These are phyloP conservation scores for Halichondria panicea DNA, from an alignment of 37 sponge, comb jelly and placozoan genomes.

Conservation along the genomic window DNA sequence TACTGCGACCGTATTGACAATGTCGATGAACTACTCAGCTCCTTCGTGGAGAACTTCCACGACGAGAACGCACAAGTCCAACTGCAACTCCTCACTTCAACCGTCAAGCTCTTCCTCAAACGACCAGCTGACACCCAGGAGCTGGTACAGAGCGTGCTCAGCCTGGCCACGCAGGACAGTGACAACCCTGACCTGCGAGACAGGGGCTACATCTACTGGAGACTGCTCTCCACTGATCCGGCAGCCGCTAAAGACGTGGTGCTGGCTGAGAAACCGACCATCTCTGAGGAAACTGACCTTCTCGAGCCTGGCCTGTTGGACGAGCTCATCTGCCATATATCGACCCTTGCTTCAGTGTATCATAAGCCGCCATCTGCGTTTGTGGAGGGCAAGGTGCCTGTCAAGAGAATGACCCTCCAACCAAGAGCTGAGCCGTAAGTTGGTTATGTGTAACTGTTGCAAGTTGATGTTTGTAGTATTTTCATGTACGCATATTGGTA, in stretches of 20 bases:
- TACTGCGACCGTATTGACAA: constrained; percentile 97
- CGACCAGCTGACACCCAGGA: constrained; percentile 90
- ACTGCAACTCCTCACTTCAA: constrained; percentile 94
- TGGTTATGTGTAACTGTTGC: background rate
- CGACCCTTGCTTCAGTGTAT: constrained; percentile 97
- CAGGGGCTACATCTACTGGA: constrained; percentile 99
- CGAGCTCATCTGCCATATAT: constrained; percentile 95
- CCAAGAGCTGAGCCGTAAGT: constrained; percentile 79
- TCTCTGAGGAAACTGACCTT: constrained; percentile 97
- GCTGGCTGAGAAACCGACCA: constrained; percentile 96
- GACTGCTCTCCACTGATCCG: constrained; percentile 97
- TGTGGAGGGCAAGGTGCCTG: constrained; percentile 95
- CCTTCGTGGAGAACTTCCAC: constrained; percentile 91
- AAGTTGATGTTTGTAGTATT: background rate
- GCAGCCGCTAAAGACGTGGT: constrained; percentile 99
- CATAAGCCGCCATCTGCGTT: constrained; percentile 98
- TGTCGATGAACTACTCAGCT: constrained; percentile 84
- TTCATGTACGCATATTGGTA: background rate
- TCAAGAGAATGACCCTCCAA: constrained; percentile 81
- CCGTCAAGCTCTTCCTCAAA: constrained; percentile 98
- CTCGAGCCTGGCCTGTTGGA: constrained; percentile 96
- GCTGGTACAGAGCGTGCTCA: constrained; percentile 93
- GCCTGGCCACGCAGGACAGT: constrained; percentile 98
- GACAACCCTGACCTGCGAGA: constrained; percentile 98
- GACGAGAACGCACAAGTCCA: constrained; percentile 96